Conservation (phyloP, 2,113 vertebrate genomes). For the Calidris pygmaea region DNA sequence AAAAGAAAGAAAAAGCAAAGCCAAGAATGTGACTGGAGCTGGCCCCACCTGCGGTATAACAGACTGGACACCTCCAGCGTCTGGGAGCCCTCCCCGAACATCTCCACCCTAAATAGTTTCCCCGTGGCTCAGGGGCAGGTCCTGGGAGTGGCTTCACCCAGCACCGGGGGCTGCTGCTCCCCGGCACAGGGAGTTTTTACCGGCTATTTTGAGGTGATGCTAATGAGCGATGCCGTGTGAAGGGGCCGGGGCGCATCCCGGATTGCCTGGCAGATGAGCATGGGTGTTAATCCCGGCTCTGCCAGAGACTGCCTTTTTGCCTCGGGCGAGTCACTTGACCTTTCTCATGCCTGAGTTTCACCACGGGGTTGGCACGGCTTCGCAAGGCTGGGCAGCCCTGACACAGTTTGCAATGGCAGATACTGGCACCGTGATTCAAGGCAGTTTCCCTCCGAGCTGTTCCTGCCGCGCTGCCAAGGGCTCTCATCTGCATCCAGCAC, state of each 20-base stretch:
- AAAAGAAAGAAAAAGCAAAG: not conserved
- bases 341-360: slow-evolving; percentile 3
- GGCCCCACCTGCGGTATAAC: slow-evolving; percentile 15
- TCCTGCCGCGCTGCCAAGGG: rapidly evolving
- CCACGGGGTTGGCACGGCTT: not conserved
- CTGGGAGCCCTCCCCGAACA: slow-evolving; percentile 43
- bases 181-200: not conserved
- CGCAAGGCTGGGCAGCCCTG: not conserved
- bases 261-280: not conserved
- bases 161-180: slow-evolving; percentile 27
- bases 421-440: not conserved
- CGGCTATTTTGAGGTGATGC: not conserved
- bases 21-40: slow-evolving; percentile 24
- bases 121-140: slow-evolving; percentile 46
- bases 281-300: not conserved
- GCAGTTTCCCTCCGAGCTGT: not conserved
- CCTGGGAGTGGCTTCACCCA: slow-evolving; percentile 49
- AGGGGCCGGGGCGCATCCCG: not conserved
- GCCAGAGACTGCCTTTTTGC: not conserved
- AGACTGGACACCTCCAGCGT: slow-evolving; percentile 53
- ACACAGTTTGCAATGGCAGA: not conserved
- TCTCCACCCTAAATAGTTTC: slow-evolving; percentile 66
- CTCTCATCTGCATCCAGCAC: not conserved
- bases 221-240: not conserved
- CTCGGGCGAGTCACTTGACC: not conserved